phyloP scores from a whole-genome alignment of 1,140 invertebrate species.

The Phymorhynchus buccinoides region DNA sequence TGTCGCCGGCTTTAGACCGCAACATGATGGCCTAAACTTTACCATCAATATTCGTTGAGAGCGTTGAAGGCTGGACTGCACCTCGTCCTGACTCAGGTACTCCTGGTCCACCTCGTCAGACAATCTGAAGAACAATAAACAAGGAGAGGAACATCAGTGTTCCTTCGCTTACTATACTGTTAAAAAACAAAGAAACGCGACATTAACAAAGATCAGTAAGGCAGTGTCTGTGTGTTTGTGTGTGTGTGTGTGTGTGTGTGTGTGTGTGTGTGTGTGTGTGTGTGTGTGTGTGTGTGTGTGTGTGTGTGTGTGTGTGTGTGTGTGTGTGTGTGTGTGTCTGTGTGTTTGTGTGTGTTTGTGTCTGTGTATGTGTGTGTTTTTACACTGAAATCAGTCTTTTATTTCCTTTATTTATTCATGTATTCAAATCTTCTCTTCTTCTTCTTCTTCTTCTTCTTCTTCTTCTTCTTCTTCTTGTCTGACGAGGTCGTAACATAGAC shows the following conservation, averaged over 20 bases:
- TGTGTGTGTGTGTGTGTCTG: background rate
- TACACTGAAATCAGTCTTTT: background rate
- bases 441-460: background rate
- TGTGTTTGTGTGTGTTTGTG: background rate
- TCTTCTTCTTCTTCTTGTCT: background rate
- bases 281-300: too few species aligned
- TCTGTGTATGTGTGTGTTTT: background rate
- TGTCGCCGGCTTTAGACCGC: too few species aligned
- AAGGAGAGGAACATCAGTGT: background rate
- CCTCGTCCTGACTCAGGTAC: conserved; percentile 36
- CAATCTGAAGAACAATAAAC: conserved; percentile 11
- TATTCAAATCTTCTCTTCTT: background rate
- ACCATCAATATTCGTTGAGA: conserved; percentile 38
- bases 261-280: too few species aligned
- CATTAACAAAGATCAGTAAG: too few species aligned
- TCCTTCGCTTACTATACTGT: background rate
- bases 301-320: too few species aligned
- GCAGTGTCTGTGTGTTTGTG: too few species aligned
- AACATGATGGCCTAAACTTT: too few species aligned
- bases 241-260: too few species aligned
- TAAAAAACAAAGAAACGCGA: background rate
- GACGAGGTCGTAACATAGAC: too few species aligned
- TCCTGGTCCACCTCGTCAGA: conserved; percentile 35
- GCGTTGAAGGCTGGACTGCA: conserved; percentile 37
- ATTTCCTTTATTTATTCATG: background rate